phyloP scores from a whole-genome alignment of 2,888 invertebrate species.

The Nezara viridula region DNA sequence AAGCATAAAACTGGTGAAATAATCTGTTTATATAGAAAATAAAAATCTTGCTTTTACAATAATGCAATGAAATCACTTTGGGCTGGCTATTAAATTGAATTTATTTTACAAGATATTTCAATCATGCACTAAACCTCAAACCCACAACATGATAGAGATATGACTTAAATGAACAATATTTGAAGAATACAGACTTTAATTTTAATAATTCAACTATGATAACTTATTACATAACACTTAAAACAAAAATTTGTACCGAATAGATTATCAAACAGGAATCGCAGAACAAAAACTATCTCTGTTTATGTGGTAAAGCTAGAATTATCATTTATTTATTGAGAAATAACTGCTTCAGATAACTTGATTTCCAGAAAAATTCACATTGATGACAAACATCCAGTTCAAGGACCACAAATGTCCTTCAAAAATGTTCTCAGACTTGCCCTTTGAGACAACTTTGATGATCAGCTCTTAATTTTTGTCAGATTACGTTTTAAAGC shows the following conservation, averaged over 20 bases:
- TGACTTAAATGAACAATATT: background rate
- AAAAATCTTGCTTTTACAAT: too few species aligned
- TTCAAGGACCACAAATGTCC: conserved; percentile 44
- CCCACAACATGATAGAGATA: background rate
- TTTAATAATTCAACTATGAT: background rate
- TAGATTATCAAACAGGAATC: background rate
- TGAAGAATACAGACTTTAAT: background rate
- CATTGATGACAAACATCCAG: conserved; percentile 40
- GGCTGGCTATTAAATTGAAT: too few species aligned
- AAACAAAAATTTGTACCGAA: background rate
- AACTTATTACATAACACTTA: background rate
- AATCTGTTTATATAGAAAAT: too few species aligned
- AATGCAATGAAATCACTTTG: background rate
- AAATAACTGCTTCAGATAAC: background rate
- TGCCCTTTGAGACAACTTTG: background rate
- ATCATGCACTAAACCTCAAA: background rate
- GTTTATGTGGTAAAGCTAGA: background rate
- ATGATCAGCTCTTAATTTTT: background rate
- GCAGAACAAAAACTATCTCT: background rate
- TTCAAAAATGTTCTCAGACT: conserved; percentile 29
- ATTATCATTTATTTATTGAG: background rate
- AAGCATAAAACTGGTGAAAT: too few species aligned
- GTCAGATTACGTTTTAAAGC: background rate
- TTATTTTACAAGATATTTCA: background rate
- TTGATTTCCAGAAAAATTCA: conserved; percentile 8